Base-by-base conservation (phyloP, 2,888 invertebrate genomes). In the Rhagophthalmus giganteus region DNA sequence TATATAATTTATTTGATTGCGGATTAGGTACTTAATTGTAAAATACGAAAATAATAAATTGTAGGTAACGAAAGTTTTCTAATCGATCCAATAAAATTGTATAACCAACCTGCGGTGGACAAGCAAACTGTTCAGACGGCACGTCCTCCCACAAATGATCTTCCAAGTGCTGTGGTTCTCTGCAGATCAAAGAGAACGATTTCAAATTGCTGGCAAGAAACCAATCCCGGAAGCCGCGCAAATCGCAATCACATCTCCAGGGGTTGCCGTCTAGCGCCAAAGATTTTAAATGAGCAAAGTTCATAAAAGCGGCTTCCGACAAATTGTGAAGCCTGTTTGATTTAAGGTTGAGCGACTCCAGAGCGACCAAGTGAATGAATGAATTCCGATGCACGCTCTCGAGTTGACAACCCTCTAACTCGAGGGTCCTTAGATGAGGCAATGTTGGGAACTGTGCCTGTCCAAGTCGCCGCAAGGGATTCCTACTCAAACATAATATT, bases 171-270 rank as follows among this genome's bases (percentile, higher is more conserved):
- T 81, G 76, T 1, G 94, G 94, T 38, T 85, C 85, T 8, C 82
- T 82, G 66, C 90, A 90, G 37, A 82, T 78, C 59, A 92, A 79
- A 28, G 88, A 83, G 57, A 86, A 83, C 7, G 88, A 87, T 48
- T 71, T 68, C 40, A 94, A 78, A 63, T 89, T 90, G 64, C 85
- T 86, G 39, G 84, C 81, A 40, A 91, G 79, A 69, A 91, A 85
- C 91, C 93, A 93, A 61, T 85, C 85, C 50, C 92, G 84, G 64
- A 94, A 90, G 50, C 87, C 87, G 39, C 91, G 82, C 49, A 94
- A 74, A 57, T 87, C 83, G 73, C 94, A 94, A 72, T 94, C 92
- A 72, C 94, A 94, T 66, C 82, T 82, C 94, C 94, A 94, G 2
- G 89, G 91, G 73, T 94, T 94, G 16, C 88, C 88, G 57, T 90